Percentiles rank a stretch among this genome's conserved stretches.
Evolutionary conservation across 2,113 vertebrate species (phyloP).

Genomic region (Platycercus adscitus): DNA sequence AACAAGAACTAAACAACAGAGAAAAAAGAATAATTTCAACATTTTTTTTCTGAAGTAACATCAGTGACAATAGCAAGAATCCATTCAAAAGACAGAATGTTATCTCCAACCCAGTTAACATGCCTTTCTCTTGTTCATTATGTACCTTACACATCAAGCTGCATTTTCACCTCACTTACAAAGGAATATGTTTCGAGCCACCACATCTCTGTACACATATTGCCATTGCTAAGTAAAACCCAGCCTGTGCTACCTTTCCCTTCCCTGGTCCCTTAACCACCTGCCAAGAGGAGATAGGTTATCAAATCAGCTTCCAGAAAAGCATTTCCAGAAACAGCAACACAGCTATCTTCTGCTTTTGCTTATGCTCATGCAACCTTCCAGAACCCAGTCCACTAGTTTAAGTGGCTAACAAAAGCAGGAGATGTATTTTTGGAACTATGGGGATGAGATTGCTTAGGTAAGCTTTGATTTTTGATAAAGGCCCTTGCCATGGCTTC

Average conservation of each 20-base stretch:
- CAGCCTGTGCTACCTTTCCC: neutral
- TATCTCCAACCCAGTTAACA: conserved; percentile 49
- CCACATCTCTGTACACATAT: neutral
- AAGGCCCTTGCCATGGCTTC: neutral
- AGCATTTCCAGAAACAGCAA: neutral
- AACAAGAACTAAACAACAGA: conserved; percentile 52
- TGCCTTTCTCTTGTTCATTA: neutral
- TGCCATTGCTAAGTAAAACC: neutral
- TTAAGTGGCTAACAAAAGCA: neutral
- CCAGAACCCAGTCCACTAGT: neutral
- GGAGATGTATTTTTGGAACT: neutral
- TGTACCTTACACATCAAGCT: neutral
- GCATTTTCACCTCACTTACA: neutral
- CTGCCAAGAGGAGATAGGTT: neutral
- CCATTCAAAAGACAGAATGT: conserved; percentile 31
- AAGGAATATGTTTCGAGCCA: neutral
- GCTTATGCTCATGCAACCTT: neutral
- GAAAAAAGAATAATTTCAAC: conserved; percentile 16
- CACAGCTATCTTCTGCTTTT: neutral
- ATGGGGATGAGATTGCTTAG: neutral
- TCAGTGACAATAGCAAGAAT: neutral
- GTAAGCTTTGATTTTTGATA: neutral
- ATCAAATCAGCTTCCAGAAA: neutral
- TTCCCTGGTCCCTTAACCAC: neutral
- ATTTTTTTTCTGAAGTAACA: neutral